Base-by-base conservation (phyloP, 2,888 invertebrate genomes). In the Drosophila bunnanda region DNA sequence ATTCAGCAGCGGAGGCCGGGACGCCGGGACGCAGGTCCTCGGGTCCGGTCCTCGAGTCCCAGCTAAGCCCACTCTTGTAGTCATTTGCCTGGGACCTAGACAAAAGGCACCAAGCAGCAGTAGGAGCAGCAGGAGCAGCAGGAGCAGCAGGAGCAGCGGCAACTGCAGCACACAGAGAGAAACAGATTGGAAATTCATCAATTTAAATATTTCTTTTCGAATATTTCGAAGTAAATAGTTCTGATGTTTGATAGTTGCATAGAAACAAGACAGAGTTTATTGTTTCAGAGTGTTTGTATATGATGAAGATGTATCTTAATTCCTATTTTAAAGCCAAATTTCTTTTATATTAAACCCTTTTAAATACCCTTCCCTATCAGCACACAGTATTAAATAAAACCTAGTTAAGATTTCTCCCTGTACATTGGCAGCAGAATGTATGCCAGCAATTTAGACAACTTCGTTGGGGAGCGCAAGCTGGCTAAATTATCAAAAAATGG, bases 381-480 rank as follows among this genome's bases (percentile, higher is more conserved):
- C 12, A 22, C 13, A 22, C 7, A 2, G 13, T 0, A 4, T 25
- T 34, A 17, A 46, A 7, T 28, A 1, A 0, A 12, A 9, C 0
- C 4, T 20, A 15, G 0, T 10, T 34, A 0, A 15, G 4, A 15
- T 52, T 58, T 58, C 15, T 28, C 5, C 28, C 17, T 13, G 41
- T 65, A 34, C 28, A 36, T 17, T 17, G 8, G 41, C 64, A n/a
- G 34, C 71, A 48, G 70, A 87, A 81, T 89, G 89, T 89, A 87
- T 84, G 89, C 89, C 77, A 87, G 82, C 85, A 87, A 84, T 89
- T 84, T 89, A 81, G 83, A 87, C 79, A 89, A 83, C 82, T 78
- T 85, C 82, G 83, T 84, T 87, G 87, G 79, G 72, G 57, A 67
- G 70, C 43, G 71, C 86, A 73, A 84, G 89, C 88, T 83, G 84